These are phyloP conservation scores for Champsocephalus gunnari DNA, from an alignment of 2,797 vertebrate genomes.

Conservation along the genomic window DNA sequence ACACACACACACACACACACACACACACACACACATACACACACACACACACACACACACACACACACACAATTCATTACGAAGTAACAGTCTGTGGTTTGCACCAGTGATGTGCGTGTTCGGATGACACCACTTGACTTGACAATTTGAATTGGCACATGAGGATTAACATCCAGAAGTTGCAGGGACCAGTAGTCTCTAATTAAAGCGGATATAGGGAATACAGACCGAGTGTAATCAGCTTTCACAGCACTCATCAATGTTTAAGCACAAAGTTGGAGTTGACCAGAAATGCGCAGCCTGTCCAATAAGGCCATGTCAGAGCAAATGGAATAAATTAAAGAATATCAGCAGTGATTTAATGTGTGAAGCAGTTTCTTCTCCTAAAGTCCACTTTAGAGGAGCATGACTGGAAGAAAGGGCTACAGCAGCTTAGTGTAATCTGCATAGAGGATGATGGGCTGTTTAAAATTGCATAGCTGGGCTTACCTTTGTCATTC, in stretches of 20 bases:
- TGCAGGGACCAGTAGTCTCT: slow-evolving; percentile 45
- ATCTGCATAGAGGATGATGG: slow-evolving; percentile 67
- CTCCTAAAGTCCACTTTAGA: slow-evolving; percentile 66
- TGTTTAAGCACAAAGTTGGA: slow-evolving; percentile 50
- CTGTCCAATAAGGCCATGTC: slow-evolving; percentile 53
- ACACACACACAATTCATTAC: background rate
- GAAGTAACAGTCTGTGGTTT: background rate
- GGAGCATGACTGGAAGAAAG: slow-evolving; percentile 57
- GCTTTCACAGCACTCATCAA: slow-evolving; percentile 60
- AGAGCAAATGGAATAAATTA: slow-evolving; percentile 63
- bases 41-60: slow-evolving; percentile 1
- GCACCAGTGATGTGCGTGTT: background rate
- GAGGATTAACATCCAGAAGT: slow-evolving; percentile 44
- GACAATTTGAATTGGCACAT: slow-evolving; percentile 22
- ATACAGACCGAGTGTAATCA: slow-evolving; percentile 52
- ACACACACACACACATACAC: background rate
- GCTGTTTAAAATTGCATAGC: slow-evolving; percentile 76
- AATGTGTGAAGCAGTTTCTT: slow-evolving; percentile 59
- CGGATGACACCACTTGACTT: slow-evolving; percentile 26
- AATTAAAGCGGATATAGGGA: slow-evolving; percentile 67
- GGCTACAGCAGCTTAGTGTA: slow-evolving; percentile 72
- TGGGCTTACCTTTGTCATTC: slow-evolving; percentile 73
- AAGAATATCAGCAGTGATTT: slow-evolving; percentile 71
- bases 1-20: slow-evolving; percentile 8
- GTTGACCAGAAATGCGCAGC: slow-evolving; percentile 59